Evolutionary conservation across 2,888 invertebrate genomes (phyloP).

Genomic region (Bedellia somnulentella): DNA sequence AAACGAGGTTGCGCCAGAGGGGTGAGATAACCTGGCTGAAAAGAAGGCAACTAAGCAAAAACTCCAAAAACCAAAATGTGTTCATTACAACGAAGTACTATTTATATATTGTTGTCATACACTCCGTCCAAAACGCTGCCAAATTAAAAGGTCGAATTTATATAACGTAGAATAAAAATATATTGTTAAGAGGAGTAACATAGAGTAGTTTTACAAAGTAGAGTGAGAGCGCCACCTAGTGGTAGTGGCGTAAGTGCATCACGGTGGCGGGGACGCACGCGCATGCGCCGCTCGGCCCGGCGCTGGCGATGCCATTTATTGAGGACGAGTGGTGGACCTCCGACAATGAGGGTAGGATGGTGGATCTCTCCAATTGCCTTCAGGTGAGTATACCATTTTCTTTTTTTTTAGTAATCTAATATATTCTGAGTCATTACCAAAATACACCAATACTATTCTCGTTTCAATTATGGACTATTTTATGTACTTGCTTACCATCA

Average conservation of each 20-base stretch:
- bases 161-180: constrained; percentile 24
- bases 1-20: constrained; percentile 41
- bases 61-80: constrained; percentile 25
- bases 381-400: no score
- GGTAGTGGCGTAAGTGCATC: constrained; percentile 39
- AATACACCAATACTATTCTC: no score
- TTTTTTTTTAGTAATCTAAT: no score
- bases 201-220: no score
- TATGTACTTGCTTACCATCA: no score
- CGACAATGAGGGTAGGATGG: constrained; percentile 93
- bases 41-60: constrained; percentile 11
- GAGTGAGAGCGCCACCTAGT: constrained; percentile 43
- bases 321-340: constrained; percentile 96
- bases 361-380: constrained; percentile 86
- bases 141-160: constrained; percentile 51
- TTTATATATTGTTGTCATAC: constrained; percentile 36
- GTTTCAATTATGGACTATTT: no score
- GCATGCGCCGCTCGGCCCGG: constrained; percentile 64
- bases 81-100: constrained; percentile 35
- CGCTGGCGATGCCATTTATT: constrained; percentile 91
- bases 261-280: constrained; percentile 67
- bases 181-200: no score
- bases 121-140: constrained; percentile 54
- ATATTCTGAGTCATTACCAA: no score
- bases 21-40: constrained; percentile 51